These are phyloP conservation scores for Salminus brasiliensis DNA, from an alignment of 2,113 vertebrate species.

Conservation along the genomic window DNA sequence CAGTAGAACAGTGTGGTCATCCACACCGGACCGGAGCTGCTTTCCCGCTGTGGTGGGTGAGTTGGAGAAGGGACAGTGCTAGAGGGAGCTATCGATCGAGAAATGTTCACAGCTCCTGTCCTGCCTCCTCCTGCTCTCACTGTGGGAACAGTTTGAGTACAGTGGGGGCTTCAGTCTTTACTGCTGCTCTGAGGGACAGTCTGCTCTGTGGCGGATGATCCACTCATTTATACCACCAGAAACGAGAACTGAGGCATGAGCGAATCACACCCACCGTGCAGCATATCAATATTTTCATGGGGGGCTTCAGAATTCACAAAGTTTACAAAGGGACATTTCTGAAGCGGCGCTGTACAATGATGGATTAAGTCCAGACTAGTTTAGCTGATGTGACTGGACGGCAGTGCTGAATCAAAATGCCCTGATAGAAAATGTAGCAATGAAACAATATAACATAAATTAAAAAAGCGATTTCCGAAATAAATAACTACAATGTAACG, in stretches of 20 bases:
- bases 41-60: background rate
- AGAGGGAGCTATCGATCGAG: slow-evolving; percentile 64
- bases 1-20: no score
- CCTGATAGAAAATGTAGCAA: no score
- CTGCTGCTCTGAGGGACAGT: background rate
- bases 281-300: no score
- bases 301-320: no score
- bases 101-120: slow-evolving; percentile 47
- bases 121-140: slow-evolving; percentile 32
- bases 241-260: no score
- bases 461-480: slow-evolving; percentile 8
- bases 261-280: no score
- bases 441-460: background rate
- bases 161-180: background rate
- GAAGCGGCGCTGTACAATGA: no score
- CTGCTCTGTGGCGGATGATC: background rate
- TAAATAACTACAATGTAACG: background rate
- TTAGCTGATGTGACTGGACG: no score
- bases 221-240: background rate
- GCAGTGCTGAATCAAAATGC: no score
- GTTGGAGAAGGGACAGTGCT: slow-evolving; percentile 47
- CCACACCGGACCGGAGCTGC: no score
- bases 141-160: background rate
- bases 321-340: no score
- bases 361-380: no score